A percentile compares a stretch with the other conserved stretches of the same genome.
Conservation (phyloP, 2,888 invertebrate species). For the Ellobium chinense region DNA sequence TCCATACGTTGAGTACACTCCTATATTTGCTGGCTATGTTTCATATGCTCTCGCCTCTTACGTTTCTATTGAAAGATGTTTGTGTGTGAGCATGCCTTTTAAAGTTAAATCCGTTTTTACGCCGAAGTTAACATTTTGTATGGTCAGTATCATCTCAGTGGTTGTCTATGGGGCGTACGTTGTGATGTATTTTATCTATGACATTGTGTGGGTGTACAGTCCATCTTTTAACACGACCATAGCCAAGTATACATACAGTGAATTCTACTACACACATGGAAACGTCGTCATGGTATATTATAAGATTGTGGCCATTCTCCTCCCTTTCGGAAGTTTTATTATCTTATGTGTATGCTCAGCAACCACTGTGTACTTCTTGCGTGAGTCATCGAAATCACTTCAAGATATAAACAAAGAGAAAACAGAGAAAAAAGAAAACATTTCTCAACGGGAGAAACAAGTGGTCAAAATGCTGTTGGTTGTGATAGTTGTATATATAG, state of each 20-base stretch:
- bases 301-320: slow-evolving; percentile 9
- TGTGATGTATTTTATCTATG: neutral
- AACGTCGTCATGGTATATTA: neutral
- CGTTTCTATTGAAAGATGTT: slow-evolving; percentile 16
- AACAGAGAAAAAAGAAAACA: no score
- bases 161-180: neutral
- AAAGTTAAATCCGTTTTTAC: slow-evolving; percentile 19
- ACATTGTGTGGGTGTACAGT: neutral
- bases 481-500: neutral
- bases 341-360: neutral
- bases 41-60: slow-evolving; percentile 9
- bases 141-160: neutral
- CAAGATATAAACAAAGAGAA: no score
- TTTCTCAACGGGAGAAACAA: neutral
- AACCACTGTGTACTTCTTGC: slow-evolving; percentile 24
- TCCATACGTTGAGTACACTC: neutral
- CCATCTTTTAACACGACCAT: neutral
- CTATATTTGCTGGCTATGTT: neutral
- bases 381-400: no score
- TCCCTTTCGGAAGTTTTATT: slow-evolving; percentile 6
- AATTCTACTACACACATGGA: slow-evolving; percentile 1
- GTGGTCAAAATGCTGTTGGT: neutral
- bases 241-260: neutral
- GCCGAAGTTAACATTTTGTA: neutral
- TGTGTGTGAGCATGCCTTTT: slow-evolving; percentile 18